These are phyloP conservation scores for Enhydra lutris DNA, from an alignment of 2,113 vertebrate genomes.

Conservation along the genomic window DNA sequence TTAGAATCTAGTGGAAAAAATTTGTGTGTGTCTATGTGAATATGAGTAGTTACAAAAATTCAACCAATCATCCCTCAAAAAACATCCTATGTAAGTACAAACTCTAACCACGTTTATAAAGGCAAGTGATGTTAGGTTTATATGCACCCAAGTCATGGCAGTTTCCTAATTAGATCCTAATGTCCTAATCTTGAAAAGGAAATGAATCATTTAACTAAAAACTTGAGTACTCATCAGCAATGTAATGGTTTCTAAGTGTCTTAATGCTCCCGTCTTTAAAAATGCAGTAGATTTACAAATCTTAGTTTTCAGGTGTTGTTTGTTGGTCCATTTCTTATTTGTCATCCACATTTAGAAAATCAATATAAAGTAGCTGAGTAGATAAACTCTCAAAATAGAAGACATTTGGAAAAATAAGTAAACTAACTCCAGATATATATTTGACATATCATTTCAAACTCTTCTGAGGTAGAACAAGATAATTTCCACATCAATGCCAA, in stretches of 20 bases:
- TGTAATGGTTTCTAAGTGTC: conserved; percentile 2
- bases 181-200: conserved; percentile 53
- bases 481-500: neutral
- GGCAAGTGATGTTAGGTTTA: neutral
- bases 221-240: neutral
- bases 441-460: neutral
- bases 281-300: conserved; percentile 1
- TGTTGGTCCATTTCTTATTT: neutral
- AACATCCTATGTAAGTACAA: neutral
- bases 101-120: neutral
- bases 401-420: conserved; percentile 36
- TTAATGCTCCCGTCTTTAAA: neutral
- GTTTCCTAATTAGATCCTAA: conserved; percentile 59
- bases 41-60: conserved; percentile 2
- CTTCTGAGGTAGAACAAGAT: neutral
- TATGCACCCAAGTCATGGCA: neutral
- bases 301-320: conserved; percentile 12
- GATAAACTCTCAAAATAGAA: conserved; percentile 36
- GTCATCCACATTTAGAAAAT: conserved; percentile 30
- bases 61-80: neutral
- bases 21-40: neutral
- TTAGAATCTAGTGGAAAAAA: conserved; percentile 25
- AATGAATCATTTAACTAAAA: conserved; percentile 56
- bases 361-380: neutral
- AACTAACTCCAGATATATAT: neutral